Base-by-base conservation (phyloP, 2,888 invertebrate genomes). In the Parochlus steinenii region DNA sequence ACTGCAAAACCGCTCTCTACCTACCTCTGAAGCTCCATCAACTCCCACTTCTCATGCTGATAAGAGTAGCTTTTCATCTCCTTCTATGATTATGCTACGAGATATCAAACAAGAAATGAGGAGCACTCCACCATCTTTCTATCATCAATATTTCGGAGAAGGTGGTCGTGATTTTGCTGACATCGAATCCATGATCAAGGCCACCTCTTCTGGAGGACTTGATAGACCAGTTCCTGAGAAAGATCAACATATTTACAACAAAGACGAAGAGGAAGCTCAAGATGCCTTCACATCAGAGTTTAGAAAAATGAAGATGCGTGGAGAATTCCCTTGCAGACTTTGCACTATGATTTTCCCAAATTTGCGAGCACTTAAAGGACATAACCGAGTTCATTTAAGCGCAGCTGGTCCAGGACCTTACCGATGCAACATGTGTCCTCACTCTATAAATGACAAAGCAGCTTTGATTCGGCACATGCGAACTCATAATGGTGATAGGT, bases 401-500 rank as follows among this genome's bases (percentile, higher is more conserved):
- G 74, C 78, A 1, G 77, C 73, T 2, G 74, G 71, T 0, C 68
- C 74, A 0, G 79, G 80, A 2, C 85, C 86, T 2, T 92, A 87
- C 56, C 74, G 81, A 34, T 93, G 93, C 62, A 87, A 89, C 54
- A 82, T 90, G 75, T 93, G 93, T 45, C 76, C 81, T 2, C 90
- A 86, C 56, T 75, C 78, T 2, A 67, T 81, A 24, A 54, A 56
- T 40, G 93, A 93, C 53, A 92, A 92, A 56, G 83, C 86, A 14
- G 87, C 90, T 3, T 61, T 95, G 32, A 78, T 86, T 6, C 73
- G 90, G 14, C 93, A 93, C 51, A 78, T 93, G 71, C 68, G 92
- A 27, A 86, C 86, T 1, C 93, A 93, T 59, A 93, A 90, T 51
- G 93, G 93, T 0, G 92, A 93, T 48, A 68, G n/a, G n/a, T n/a